phyloP scores from a whole-genome alignment of 2,797 vertebrate genomes.

The Euphonia xanthogaster region DNA sequence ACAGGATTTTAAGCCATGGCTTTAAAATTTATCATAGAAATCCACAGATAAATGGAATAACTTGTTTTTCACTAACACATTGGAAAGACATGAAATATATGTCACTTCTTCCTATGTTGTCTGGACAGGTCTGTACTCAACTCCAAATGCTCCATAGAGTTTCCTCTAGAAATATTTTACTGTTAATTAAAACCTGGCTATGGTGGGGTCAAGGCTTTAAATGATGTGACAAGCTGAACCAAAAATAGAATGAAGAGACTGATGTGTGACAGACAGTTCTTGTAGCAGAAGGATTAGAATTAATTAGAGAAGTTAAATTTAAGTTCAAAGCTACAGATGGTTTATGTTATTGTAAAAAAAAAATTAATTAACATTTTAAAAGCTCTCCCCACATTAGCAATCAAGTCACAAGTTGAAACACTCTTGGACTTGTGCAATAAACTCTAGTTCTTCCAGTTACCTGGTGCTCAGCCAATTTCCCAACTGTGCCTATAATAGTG shows the following conservation, averaged over 20 bases:
- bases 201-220: background rate
- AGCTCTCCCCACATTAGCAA: conserved; percentile 3
- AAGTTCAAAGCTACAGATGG: conserved; percentile 39
- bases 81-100: background rate
- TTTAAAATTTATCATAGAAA: background rate
- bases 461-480: conserved; percentile 49
- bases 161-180: background rate
- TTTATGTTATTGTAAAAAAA: background rate
- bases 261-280: background rate
- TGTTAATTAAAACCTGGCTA: background rate
- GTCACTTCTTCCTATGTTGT: background rate
- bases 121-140: background rate
- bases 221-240: background rate
- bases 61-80: background rate
- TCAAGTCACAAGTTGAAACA: conserved; percentile 21
- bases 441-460: background rate
- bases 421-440: conserved; percentile 42
- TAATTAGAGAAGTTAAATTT: conserved; percentile 42
- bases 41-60: background rate
- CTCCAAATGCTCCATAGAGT: background rate
- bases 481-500: conserved; percentile 35
- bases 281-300: background rate
- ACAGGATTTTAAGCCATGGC: background rate
- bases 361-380: conserved; percentile 45
- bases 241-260: background rate